These are phyloP conservation scores for Rosalia funebris DNA, from an alignment of 2,888 invertebrate species.

Conservation along the genomic window DNA sequence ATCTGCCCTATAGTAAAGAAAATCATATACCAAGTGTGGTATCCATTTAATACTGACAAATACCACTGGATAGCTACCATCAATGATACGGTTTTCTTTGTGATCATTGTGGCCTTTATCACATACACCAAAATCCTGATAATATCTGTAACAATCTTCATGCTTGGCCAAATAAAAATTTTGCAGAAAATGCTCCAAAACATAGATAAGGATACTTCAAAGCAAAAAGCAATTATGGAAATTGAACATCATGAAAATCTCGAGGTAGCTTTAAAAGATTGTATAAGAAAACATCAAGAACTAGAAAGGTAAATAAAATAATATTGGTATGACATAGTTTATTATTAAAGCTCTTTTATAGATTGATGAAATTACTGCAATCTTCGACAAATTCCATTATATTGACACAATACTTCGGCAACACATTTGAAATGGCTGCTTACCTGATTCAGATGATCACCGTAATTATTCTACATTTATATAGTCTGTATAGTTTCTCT, in stretches of 20 bases:
- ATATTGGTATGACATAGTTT: not conserved
- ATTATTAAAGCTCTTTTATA: too few species aligned
- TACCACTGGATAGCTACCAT: slow-evolving; percentile 22
- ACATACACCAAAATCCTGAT: slow-evolving; percentile 25
- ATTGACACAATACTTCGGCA: slow-evolving; percentile 26
- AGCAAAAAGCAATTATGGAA: not conserved
- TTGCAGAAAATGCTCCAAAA: slow-evolving; percentile 18
- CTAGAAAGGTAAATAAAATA: slow-evolving; percentile 11
- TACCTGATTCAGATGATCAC: slow-evolving; percentile 26
- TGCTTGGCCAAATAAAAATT: slow-evolving; percentile 26
- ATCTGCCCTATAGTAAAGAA: slow-evolving; percentile 22
- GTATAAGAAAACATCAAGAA: slow-evolving; percentile 21
- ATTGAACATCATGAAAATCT: not conserved
- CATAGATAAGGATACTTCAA: slow-evolving; percentile 5
- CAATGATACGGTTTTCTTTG: slow-evolving; percentile 20
- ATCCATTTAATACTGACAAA: slow-evolving; percentile 22
- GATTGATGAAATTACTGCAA: slow-evolving; percentile 27
- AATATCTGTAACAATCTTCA: slow-evolving; percentile 12
- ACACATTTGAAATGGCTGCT: slow-evolving; percentile 27
- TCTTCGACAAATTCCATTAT: slow-evolving; percentile 16
- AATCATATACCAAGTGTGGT: slow-evolving; percentile 27
- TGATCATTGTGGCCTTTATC: slow-evolving; percentile 15
- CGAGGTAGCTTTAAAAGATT: not conserved
- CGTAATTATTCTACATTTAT: too few species aligned
- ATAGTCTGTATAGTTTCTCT: too few species aligned